A percentile compares a stretch with the other conserved stretches of the same genome.
Conservation (phyloP, 2,113 vertebrate species). For the Myrmecobius fasciatus region DNA sequence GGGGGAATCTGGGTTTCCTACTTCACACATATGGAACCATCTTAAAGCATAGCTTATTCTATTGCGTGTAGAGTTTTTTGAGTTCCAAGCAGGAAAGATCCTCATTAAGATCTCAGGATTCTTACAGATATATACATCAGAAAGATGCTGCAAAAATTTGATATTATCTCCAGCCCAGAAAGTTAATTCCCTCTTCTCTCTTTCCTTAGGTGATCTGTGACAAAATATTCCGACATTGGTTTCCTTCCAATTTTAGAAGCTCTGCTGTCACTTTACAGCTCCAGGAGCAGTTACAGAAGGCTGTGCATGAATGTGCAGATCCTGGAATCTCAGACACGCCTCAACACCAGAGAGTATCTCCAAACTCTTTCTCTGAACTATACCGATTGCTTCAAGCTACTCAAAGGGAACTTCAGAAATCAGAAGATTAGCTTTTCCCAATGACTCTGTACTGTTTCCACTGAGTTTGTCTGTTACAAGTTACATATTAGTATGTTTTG, state of each 20-base stretch:
- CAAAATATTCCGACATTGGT: slow-evolving; percentile 96
- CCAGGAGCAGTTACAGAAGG: slow-evolving; percentile 89
- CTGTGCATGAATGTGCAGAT: slow-evolving; percentile 90
- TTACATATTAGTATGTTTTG: not conserved
- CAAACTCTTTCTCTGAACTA: slow-evolving; percentile 85
- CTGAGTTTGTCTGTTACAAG: not conserved
- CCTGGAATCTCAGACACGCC: not conserved
- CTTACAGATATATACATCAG: accelerated
- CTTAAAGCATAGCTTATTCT: not conserved
- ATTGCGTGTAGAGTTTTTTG: not conserved
- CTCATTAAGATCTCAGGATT: no score
- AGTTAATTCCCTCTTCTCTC: not conserved
- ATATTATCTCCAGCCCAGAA: accelerated
- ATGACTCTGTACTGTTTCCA: not conserved
- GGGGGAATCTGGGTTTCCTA: not conserved
- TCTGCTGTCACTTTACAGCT: slow-evolving; percentile 83
- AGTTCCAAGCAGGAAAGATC: not conserved
- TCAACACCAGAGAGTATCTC: slow-evolving; percentile 55
- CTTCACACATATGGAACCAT: accelerated
- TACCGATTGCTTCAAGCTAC: slow-evolving; percentile 87
- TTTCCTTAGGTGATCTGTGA: slow-evolving; percentile 94
- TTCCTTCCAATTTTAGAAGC: slow-evolving; percentile 85
- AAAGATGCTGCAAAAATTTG: no score
- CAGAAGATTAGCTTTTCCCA: not conserved
- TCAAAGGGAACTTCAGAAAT: slow-evolving; percentile 76